Conservation (phyloP, 1,140 invertebrate genomes). For the Reticulitermes speratus region DNA sequence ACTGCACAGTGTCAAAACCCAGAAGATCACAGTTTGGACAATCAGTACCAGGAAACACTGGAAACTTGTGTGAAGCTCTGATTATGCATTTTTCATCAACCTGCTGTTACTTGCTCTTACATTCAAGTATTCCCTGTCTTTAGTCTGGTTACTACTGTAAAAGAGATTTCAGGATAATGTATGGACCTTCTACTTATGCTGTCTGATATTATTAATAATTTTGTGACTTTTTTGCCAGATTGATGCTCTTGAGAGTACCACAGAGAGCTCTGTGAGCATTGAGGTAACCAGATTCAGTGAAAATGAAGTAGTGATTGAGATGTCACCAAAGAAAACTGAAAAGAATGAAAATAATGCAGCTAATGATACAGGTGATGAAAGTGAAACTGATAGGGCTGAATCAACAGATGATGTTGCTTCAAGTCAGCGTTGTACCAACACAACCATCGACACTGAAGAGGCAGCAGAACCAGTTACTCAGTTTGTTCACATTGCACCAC, state of each 20-base stretch:
- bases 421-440: neutral
- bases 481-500: neutral
- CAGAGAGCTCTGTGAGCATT: neutral
- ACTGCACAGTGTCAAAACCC: too few species aligned
- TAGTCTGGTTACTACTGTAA: neutral
- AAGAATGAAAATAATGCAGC: neutral
- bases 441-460: neutral
- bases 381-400: too few species aligned
- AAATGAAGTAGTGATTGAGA: conserved; percentile 30
- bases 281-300: conserved; percentile 20
- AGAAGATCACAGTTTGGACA: too few species aligned
- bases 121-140: too few species aligned
- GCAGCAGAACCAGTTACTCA: neutral
- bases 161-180: neutral
- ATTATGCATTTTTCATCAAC: too few species aligned
- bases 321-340: neutral
- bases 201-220: neutral
- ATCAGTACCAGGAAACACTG: too few species aligned
- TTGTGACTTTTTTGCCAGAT: neutral
- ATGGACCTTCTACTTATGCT: neutral
- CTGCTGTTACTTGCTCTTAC: too few species aligned
- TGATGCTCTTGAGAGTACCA: neutral
- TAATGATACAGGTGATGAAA: too few species aligned
- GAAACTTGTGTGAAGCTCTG: too few species aligned
- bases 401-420: neutral